Conservation (phyloP, 2,113 vertebrate genomes). For the Sylvia atricapilla region DNA sequence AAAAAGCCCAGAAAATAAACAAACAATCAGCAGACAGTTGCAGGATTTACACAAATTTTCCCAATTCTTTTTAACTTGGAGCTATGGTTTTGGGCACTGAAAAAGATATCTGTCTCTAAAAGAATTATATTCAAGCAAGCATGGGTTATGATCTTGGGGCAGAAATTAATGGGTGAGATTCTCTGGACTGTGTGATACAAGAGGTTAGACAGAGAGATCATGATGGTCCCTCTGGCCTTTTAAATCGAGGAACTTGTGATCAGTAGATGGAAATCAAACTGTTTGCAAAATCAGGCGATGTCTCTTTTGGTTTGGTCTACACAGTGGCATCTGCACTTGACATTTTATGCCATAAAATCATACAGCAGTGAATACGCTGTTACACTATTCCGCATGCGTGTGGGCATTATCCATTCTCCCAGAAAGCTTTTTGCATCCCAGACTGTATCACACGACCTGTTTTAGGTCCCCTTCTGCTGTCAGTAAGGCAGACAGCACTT, state of each 20-base stretch:
- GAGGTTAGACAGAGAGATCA: neutral
- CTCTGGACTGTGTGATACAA: neutral
- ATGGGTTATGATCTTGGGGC: neutral
- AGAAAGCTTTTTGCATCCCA: neutral
- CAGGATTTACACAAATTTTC: neutral
- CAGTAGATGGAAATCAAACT: neutral
- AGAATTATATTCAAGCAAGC: neutral
- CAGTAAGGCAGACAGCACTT: neutral
- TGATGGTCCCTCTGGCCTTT: neutral
- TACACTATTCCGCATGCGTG: neutral
- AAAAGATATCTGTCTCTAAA: neutral
- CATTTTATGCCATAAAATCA: neutral
- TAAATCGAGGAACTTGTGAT: neutral
- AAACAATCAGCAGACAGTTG: neutral
- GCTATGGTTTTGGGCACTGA: too few species aligned
- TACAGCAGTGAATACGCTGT: neutral
- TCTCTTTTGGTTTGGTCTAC: neutral
- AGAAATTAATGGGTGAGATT: constrained; percentile 2
- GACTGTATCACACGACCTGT: neutral
- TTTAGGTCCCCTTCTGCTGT: neutral
- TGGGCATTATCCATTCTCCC: neutral
- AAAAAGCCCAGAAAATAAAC: neutral
- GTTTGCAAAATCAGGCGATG: neutral
- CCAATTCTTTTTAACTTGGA: neutral
- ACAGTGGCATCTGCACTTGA: neutral